Evolutionary conservation across 2,888 invertebrate species (phyloP).

Genomic region (Leptinotarsa tumamoca): DNA sequence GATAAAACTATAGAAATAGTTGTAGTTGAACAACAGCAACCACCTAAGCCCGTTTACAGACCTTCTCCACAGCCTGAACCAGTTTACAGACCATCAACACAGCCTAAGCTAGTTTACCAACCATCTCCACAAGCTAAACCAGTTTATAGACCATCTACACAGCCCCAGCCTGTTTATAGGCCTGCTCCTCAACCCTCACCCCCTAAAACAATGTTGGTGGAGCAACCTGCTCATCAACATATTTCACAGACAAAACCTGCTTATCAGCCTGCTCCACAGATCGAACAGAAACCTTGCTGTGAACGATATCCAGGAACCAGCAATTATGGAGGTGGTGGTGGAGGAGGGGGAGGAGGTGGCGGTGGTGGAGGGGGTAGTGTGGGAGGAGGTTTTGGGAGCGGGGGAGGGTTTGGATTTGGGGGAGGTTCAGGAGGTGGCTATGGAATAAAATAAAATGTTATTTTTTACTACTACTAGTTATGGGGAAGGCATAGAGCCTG

Average conservation of each 20-base stretch:
- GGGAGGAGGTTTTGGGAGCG: background rate
- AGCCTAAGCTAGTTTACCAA: too few relatives aligned
- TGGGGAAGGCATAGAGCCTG: too few relatives aligned
- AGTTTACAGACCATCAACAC: background rate
- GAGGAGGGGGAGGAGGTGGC: conserved; percentile 25
- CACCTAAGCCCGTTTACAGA: too few relatives aligned
- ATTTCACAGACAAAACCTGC: background rate
- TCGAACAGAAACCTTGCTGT: background rate
- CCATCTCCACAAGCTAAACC: too few relatives aligned
- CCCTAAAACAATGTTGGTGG: background rate
- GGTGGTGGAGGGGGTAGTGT: too few relatives aligned
- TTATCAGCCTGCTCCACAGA: background rate
- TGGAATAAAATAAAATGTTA: conserved; percentile 11
- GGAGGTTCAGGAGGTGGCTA: conserved; percentile 25
- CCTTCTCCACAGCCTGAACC: background rate
- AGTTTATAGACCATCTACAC: too few relatives aligned
- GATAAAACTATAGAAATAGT: too few relatives aligned
- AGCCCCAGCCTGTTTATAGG: too few relatives aligned
- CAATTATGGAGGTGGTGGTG: conserved; percentile 14
- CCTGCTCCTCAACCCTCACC: too few relatives aligned
- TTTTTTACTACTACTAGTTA: too few relatives aligned
- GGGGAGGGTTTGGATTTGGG: conserved; percentile 29
- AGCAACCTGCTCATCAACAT: too few relatives aligned
- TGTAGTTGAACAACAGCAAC: too few relatives aligned
- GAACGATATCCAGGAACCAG: background rate